Percentiles rank a stretch among this genome's conserved stretches.
Evolutionary conservation across 2,888 invertebrate species (phyloP).

Genomic region (Eristalis pertinax): DNA sequence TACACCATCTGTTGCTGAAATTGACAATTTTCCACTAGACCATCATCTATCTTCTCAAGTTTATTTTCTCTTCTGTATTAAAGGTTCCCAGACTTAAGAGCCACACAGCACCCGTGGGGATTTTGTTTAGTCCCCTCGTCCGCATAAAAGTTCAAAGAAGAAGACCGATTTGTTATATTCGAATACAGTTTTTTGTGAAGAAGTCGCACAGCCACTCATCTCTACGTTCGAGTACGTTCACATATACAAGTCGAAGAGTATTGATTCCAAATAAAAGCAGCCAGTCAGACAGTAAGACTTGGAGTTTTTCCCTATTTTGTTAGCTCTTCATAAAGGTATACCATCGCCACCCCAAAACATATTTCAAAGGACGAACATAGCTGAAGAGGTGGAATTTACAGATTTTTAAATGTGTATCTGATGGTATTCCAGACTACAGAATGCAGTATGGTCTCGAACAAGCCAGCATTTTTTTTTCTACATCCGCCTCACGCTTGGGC

Average conservation of each 20-base stretch:
- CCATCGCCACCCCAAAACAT: constrained; percentile 11
- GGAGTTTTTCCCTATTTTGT: constrained; percentile 2
- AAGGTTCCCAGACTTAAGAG: too few relatives aligned
- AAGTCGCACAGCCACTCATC: neutral
- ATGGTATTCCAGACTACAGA: constrained; percentile 33
- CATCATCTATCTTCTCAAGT: too few relatives aligned
- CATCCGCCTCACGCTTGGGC: neutral
- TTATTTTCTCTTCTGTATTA: too few relatives aligned
- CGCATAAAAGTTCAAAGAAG: too few relatives aligned
- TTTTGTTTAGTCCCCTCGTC: too few relatives aligned
- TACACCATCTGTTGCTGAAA: too few relatives aligned
- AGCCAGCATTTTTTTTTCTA: constrained; percentile 21
- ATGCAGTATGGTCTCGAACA: constrained; percentile 22
- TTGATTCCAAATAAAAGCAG: constrained; percentile 46
- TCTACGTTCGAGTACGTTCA: neutral
- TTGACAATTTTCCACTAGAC: too few relatives aligned
- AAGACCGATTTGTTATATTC: constrained; percentile 23
- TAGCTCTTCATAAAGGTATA: neutral
- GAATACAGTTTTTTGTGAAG: constrained; percentile 21
- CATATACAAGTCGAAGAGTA: neutral
- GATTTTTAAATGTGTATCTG: constrained; percentile 49
- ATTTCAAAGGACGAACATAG: constrained; percentile 40
- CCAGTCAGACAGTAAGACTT: constrained; percentile 51
- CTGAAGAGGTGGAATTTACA: constrained; percentile 57
- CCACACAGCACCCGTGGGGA: too few relatives aligned